These are phyloP conservation scores for Anas platyrhynchos DNA, from an alignment of 2,113 vertebrate species.

Conservation along the genomic window DNA sequence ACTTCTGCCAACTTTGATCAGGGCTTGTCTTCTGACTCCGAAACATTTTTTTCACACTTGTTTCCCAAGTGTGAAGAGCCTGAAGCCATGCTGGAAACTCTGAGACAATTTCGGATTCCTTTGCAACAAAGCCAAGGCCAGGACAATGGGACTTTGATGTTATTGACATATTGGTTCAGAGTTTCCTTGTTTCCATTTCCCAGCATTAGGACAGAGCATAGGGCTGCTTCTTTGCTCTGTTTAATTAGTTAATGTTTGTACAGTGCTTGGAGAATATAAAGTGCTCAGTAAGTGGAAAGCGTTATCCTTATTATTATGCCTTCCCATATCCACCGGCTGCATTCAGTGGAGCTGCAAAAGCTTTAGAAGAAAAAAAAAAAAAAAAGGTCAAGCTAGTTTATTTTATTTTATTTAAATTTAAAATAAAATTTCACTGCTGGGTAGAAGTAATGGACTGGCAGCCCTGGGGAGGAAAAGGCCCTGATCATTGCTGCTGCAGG, in stretches of 20 bases:
- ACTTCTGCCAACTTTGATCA: slow-evolving; percentile 69
- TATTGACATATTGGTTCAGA: slow-evolving; percentile 69
- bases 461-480: background rate
- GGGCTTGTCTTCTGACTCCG: slow-evolving; percentile 38
- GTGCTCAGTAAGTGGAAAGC: slow-evolving; percentile 59
- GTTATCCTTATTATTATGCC: slow-evolving; percentile 53
- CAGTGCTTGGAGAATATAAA: slow-evolving; percentile 65
- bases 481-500: background rate
- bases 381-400: slow-evolving; percentile 1
- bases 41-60: slow-evolving; percentile 57
- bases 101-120: slow-evolving; percentile 60
- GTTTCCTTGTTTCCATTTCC: slow-evolving; percentile 66
- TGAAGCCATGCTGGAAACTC: slow-evolving; percentile 55
- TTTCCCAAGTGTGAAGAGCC: slow-evolving; percentile 65
- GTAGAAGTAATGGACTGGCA: background rate
- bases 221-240: slow-evolving; percentile 56
- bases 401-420: slow-evolving; percentile 54
- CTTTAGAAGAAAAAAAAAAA: background rate
- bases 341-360: slow-evolving; percentile 10
- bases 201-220: slow-evolving; percentile 51
- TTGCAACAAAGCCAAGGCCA: slow-evolving; percentile 70
- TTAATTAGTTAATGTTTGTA: slow-evolving; percentile 70
- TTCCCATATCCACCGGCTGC: slow-evolving; percentile 32
- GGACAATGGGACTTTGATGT: slow-evolving; percentile 67
- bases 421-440: slow-evolving; percentile 11